Evolutionary conservation across 1,140 invertebrate species (phyloP), one percentile per base, ranked within the genome.

Genomic region (Apis cerana): DNA sequence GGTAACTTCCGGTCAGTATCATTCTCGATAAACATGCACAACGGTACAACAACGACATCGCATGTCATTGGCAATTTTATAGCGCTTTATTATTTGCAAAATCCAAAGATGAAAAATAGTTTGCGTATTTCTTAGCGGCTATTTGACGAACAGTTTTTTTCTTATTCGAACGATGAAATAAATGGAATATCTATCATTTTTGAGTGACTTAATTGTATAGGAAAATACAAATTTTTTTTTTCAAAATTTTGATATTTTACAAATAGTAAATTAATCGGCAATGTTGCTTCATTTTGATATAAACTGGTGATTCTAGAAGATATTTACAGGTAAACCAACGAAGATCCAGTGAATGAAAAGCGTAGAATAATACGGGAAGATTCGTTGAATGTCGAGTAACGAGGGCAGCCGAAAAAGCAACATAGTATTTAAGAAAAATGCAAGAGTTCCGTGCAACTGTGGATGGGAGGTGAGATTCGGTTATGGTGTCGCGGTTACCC

Each of bases 381-480:
- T 64, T n/a, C 33, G 43, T 80, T 89, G 88, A 82, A 89, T 87
- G 87, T 84, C 88, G 77, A 75, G 75, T 27, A 71, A 85, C 68
- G 59, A 33, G 62, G 64, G 56, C 43, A 82, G 19, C 10, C 62
- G 13, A n/a, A 67, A 15, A 58, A 72, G 54, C 69, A 80, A 83
- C 59, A 69, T 58, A 33, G 68, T 68, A 74, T 80, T 67, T 21
- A 82, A 59, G 70, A 79, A 17, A 64, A 86, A 65, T 17, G 27
- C 61, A 62, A 69, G 56, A 78, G 52, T 65, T 9, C 65, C 72
- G 3, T 91, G 87, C 58, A 85, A 86, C 27, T 89, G 86, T n/a
- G 84, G 71, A 65, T 91, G 92, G 92, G 89, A 93, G 77, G 71
- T 88, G 56, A 90, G 84, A 72, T 84, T 89, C 65, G 89, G 88